Percentiles rank a stretch among this genome's conserved stretches.
These are phyloP conservation scores for Phalacrocorax aristotelis DNA, from an alignment of 2,113 vertebrate genomes.

Conservation along the genomic window DNA sequence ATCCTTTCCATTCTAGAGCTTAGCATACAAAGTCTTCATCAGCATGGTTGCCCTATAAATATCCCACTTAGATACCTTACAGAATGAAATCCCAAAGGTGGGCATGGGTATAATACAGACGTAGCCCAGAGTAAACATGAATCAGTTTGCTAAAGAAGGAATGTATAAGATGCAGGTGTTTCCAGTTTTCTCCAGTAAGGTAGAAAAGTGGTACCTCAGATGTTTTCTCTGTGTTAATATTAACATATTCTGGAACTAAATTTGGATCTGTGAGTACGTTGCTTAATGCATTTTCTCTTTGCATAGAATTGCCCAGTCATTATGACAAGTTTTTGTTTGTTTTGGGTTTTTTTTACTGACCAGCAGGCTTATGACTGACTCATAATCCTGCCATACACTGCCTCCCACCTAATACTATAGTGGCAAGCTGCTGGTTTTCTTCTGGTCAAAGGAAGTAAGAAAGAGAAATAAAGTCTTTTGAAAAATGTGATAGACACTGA, in stretches of 20 bases:
- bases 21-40: neutral
- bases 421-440: conserved; percentile 22
- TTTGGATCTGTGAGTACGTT: neutral
- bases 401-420: neutral
- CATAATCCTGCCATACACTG: neutral
- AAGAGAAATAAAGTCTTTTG: neutral
- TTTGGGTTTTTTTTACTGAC: neutral
- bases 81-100: neutral
- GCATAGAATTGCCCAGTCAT: neutral
- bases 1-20: neutral
- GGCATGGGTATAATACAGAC: neutral
- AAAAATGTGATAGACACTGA: neutral
- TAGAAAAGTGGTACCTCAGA: neutral
- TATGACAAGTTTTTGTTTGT: neutral
- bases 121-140: neutral
- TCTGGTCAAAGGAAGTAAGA: neutral
- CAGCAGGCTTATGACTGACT: neutral
- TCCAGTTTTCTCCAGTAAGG: neutral
- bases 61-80: neutral
- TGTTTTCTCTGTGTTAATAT: neutral
- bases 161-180: neutral
- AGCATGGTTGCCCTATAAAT: neutral
- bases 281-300: neutral
- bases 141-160: neutral
- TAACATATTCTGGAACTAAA: neutral